Base-by-base conservation (phyloP, 2,113 vertebrate genomes). In the Micronisus gabar region DNA sequence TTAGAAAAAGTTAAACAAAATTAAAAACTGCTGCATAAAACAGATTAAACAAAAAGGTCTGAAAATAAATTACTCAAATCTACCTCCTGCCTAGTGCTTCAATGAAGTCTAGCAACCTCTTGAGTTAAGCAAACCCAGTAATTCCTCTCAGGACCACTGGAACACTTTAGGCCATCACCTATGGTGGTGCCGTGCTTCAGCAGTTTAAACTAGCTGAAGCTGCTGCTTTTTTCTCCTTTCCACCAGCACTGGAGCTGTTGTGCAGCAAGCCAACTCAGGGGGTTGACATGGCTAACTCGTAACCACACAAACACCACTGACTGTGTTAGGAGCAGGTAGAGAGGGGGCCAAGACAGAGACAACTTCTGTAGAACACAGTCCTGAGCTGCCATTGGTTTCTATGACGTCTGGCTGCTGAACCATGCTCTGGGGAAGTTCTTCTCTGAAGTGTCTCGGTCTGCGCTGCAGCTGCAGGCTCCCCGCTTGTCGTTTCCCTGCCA, bases 281-380 rank as follows among this genome's bases (percentile, higher is more conserved):
- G n/a, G 29, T 0, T 7, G 29, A 41, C 8, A 8, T 1, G 2
- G 34, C 25, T 14, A 47, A 40, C 22, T 27, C 7, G 0, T 15
- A 52, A 22, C 4, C 27, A 52, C 34, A 23, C 4, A 45, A 41
- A 13, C 45, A 65, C 36, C 30, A 13, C 18, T 21, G 43, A 16
- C 38, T 19, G 40, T 4, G 1, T 13, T n/a, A 80, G 62, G 10
- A 62, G 23, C 13, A 7, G 20, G n/a, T 1, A 30, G 12, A 72
- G 29, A 41, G 3, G 13, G 29, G 13, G 17, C 7, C 40, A 66
- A 55, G 53, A 36, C 26, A 66, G 45, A n/a, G 9, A 17, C 9
- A 53, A 7, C 59, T 70, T 75, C 36, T 29, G 47, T 14, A 29
- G 26, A 53, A 67, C 2, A 0, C 1, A 45, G 32, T 23, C 29